A percentile compares a stretch with the other conserved stretches of the same genome.
Conservation (phyloP, 2,888 invertebrate species). For the Agrochola lota region DNA sequence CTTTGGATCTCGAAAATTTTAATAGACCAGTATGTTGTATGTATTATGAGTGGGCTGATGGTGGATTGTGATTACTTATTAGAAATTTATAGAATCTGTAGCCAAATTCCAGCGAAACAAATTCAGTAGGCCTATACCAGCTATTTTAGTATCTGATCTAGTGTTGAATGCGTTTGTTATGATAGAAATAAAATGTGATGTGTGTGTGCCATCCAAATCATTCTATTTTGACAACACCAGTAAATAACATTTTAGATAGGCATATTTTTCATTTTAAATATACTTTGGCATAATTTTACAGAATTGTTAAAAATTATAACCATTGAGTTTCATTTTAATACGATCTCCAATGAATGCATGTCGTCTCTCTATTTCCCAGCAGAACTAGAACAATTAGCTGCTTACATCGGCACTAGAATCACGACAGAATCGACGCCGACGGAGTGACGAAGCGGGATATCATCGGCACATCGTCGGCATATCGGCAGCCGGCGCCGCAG, state of each 20-base stretch:
- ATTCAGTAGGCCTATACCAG: background rate
- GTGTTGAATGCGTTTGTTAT: background rate
- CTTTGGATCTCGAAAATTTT: background rate
- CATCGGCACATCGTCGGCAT: background rate
- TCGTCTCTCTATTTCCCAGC: background rate
- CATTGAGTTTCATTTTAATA: background rate
- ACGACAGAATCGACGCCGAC: background rate
- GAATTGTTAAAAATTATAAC: background rate
- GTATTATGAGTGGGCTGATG: background rate
- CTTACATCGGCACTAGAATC: background rate
- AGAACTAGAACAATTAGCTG: constrained; percentile 16
- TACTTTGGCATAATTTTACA: background rate
- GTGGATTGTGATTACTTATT: background rate
- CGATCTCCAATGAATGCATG: constrained; percentile 7
- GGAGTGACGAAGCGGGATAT: background rate
- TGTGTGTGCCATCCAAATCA: background rate
- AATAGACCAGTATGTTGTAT: background rate
- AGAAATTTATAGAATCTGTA: background rate
- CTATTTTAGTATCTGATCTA: background rate
- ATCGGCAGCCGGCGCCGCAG: background rate
- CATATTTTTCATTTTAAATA: background rate
- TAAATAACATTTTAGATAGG: background rate
- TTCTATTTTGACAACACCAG: background rate
- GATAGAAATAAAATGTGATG: background rate
- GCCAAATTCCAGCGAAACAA: background rate